Conservation (phyloP, 2,797 vertebrate genomes). For the Ptychadena robeensis region DNA sequence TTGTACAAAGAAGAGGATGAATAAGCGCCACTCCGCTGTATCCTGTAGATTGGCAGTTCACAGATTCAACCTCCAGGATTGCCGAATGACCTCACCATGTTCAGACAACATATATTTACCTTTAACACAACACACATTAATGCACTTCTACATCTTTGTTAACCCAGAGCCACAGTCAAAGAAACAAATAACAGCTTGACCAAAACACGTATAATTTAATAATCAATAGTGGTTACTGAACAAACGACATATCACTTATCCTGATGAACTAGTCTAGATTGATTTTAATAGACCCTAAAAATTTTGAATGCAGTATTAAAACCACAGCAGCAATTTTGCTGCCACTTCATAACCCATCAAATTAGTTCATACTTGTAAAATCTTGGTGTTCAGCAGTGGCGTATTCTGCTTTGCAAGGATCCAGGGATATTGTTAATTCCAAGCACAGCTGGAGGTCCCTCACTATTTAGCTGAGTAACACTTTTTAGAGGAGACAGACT, state of each 20-base stretch:
- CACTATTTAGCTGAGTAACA: conserved; percentile 49
- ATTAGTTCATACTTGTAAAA: conserved; percentile 38
- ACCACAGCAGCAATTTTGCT: conserved; percentile 5
- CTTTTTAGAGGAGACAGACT: conserved; percentile 53
- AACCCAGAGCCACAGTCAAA: conserved; percentile 14
- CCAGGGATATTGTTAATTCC: conserved; percentile 50
- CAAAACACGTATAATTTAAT: conserved; percentile 1
- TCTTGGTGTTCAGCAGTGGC: conserved; percentile 40
- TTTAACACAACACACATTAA: too few species aligned
- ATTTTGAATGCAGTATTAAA: conserved; percentile 15
- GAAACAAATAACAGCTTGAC: background rate
- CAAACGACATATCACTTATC: conserved; percentile 26
- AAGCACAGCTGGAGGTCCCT: conserved; percentile 52
- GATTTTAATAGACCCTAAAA: conserved; percentile 28
- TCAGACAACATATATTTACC: too few species aligned
- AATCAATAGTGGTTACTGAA: conserved; percentile 57
- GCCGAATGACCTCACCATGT: too few species aligned
- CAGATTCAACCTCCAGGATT: too few species aligned
- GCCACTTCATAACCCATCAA: conserved; percentile 35
- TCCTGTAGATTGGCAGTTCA: too few species aligned
- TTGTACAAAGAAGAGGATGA: too few species aligned
- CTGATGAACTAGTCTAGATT: conserved; percentile 40
- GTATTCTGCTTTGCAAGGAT: conserved; percentile 49
- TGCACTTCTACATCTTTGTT: too few species aligned
- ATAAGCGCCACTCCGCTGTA: too few species aligned